Conservation (phyloP, 2,888 invertebrate genomes). For the Andrena haemorrhoa region DNA sequence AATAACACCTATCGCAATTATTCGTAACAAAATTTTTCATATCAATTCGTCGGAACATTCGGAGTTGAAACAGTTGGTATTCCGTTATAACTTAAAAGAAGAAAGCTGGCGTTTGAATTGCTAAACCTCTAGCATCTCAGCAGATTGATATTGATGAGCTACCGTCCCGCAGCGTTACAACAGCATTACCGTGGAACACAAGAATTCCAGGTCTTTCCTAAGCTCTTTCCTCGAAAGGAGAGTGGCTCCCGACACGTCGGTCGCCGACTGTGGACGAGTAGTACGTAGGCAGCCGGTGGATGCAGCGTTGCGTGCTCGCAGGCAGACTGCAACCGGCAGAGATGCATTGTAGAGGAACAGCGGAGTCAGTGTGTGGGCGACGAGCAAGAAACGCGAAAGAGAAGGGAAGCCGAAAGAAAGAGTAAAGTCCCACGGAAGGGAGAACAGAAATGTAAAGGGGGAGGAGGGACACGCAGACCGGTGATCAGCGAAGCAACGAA, state of each 20-base stretch:
- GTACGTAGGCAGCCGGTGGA: slow-evolving; percentile 48
- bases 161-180: not conserved
- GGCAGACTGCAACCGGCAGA: slow-evolving; percentile 25
- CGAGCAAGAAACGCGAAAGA: slow-evolving; percentile 11
- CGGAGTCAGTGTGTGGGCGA: not conserved
- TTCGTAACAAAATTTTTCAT: too few species aligned
- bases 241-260: slow-evolving; percentile 39
- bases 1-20: too few species aligned
- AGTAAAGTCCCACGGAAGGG: not conserved
- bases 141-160: not conserved
- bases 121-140: not conserved
- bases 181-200: not conserved
- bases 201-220: slow-evolving; percentile 20
- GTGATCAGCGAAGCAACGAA: slow-evolving; percentile 20
- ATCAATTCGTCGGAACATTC: too few species aligned
- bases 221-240: slow-evolving; percentile 44
- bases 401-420: slow-evolving; percentile 22
- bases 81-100: not conserved
- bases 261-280: slow-evolving; percentile 31
- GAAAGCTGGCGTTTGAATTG: not conserved
- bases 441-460: slow-evolving; percentile 5
- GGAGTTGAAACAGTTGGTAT: too few species aligned
- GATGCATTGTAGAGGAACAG: slow-evolving; percentile 41
- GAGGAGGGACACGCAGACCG: slow-evolving; percentile 3
- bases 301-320: slow-evolving; percentile 46